These are phyloP conservation scores for Andrena bicolor DNA, from an alignment of 2,888 invertebrate species.

Conservation along the genomic window DNA sequence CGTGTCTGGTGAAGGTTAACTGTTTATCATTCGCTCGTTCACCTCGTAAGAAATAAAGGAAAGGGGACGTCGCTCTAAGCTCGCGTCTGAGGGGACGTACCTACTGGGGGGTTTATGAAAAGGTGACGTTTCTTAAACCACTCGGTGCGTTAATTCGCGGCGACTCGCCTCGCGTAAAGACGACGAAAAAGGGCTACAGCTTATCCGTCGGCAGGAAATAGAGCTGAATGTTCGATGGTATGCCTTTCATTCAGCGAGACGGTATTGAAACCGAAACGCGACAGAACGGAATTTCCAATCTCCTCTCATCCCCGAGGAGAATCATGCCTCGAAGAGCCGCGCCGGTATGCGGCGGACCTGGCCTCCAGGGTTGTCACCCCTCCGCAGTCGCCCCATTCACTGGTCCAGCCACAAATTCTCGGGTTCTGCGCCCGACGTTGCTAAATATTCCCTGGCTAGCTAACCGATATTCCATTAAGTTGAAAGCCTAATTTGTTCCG, in stretches of 20 bases:
- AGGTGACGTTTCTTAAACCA: no score
- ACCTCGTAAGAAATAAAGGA: no score
- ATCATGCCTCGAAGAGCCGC: slow-evolving; percentile 33
- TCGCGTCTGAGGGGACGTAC: no score
- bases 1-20: not conserved
- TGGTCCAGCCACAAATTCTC: slow-evolving; percentile 16
- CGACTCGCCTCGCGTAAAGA: not conserved
- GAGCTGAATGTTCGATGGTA: slow-evolving; percentile 30
- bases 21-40: not conserved
- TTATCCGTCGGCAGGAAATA: slow-evolving; percentile 35
- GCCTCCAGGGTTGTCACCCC: slow-evolving; percentile 28
- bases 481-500: slow-evolving; percentile 41
- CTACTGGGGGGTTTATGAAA: no score
- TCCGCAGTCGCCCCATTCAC: not conserved
- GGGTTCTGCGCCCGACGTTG: not conserved
- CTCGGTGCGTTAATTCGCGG: not conserved
- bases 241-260: slow-evolving; percentile 45
- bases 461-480: slow-evolving; percentile 45
- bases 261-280: slow-evolving; percentile 47
- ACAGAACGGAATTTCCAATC: slow-evolving; percentile 60
- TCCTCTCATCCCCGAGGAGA: slow-evolving; percentile 47
- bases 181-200: slow-evolving; percentile 3
- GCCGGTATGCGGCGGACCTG: slow-evolving; percentile 26
- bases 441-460: slow-evolving; percentile 34
- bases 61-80: no score